Evolutionary conservation across 2,888 invertebrate species (phyloP), one percentile per base, ranked within the genome.

Genomic region (Caenorhabditis japonica): DNA sequence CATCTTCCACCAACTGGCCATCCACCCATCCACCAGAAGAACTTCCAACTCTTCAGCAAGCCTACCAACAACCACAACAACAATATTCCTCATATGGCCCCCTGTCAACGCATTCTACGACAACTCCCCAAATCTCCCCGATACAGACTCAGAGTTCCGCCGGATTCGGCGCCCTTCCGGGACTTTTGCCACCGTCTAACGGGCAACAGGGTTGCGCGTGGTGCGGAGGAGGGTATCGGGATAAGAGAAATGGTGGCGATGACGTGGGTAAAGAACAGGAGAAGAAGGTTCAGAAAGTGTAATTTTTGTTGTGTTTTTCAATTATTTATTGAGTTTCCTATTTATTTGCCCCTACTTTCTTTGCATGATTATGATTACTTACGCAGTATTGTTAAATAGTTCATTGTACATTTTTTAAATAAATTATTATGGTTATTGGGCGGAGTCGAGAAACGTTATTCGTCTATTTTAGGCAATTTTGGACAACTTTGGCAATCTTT

Each of bases 11-110:
- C 21, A 33, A 15, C 17, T 30, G 7, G 30, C 30, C 5, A 10
- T 30, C 47, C 13, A 70, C 64, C 4, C 72, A 72, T 55, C 72
- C 72, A 12, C 72, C 72, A 46, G 72, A 72, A 38, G 72, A 72
- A 36, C 59, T 72, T 21, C 72, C 72, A 19, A 72, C 72, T 4
- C 64, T 72, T 13, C 64, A 64, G 17, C 53, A 72, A 47, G 59
- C 59, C 1, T 64, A 43, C 25, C 58, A 51, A 27, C 23, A 38
- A n/a, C 41, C 39, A 17, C 58, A 51, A 27, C 23, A 38, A n/a
- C 41, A 51, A 17, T 39, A 52, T 27, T 15, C 21, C 33, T 47
- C 64, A 25, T 58, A 58, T 36, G 47, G 58, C 17, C 15, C 58
- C 38, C n/a, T n/a, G n/a, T 38, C 58, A 27, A 12, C 36, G 33